These are phyloP conservation scores for Stichopus horrens DNA, from an alignment of 53 echinoderm and acorn worm genomes.

Conservation along the genomic window DNA sequence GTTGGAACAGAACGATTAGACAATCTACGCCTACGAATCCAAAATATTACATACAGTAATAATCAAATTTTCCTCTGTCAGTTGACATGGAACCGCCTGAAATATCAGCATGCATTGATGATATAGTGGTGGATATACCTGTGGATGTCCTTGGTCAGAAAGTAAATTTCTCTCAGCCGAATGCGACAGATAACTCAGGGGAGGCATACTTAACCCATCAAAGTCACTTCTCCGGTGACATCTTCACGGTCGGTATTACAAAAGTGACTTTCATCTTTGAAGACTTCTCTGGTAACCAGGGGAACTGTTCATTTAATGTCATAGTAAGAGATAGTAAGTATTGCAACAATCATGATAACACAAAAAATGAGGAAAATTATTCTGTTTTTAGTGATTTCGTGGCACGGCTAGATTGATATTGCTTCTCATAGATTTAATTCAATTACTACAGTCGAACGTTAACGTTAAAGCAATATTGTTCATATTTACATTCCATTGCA, in stretches of 20 bases:
- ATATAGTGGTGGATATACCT: neutral
- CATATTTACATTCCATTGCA: too few relatives aligned
- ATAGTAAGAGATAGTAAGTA: constrained; percentile 36
- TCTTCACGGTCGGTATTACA: constrained; percentile 27
- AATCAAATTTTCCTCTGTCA: too few relatives aligned
- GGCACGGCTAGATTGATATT: too few relatives aligned
- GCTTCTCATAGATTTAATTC: too few relatives aligned
- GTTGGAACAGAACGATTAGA: too few relatives aligned
- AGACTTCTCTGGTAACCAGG: constrained; percentile 45
- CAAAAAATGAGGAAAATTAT: too few relatives aligned
- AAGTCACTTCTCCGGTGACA: neutral
- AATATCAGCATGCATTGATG: neutral
- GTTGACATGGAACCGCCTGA: constrained; percentile 10
- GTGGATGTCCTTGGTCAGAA: neutral
- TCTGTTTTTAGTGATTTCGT: too few relatives aligned
- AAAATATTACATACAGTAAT: too few relatives aligned
- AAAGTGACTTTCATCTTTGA: constrained; percentile 35
- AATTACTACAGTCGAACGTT: too few relatives aligned
- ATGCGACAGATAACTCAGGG: constrained; percentile 47
- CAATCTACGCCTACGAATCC: too few relatives aligned
- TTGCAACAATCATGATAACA: too few relatives aligned
- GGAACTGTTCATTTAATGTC: constrained; percentile 44
- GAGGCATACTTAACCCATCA: constrained; percentile 14
- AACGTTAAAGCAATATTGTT: too few relatives aligned
- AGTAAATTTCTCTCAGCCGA: constrained; percentile 35